phyloP scores from a whole-genome alignment of 2,113 vertebrate genomes.

The Saguinus midas region DNA sequence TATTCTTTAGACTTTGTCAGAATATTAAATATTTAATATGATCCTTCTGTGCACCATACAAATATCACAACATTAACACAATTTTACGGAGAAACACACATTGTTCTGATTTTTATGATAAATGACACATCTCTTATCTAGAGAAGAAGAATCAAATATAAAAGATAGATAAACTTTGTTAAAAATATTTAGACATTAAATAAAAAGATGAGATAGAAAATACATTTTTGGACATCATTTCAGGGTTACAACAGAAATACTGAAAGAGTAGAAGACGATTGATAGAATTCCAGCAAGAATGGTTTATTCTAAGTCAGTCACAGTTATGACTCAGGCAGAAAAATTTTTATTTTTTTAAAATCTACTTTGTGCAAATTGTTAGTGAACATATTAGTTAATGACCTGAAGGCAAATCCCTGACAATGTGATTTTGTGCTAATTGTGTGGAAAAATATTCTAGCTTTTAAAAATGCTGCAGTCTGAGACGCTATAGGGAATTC shows the following conservation, averaged over 20 bases:
- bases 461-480: slow-evolving; percentile 73
- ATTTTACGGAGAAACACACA: neutral
- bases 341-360: neutral
- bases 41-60: neutral
- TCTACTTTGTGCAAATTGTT: slow-evolving; percentile 57
- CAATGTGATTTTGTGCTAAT: slow-evolving; percentile 74
- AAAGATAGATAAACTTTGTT: neutral
- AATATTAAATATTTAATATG: neutral
- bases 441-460: slow-evolving; percentile 73
- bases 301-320: slow-evolving; percentile 46
- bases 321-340: slow-evolving; percentile 61
- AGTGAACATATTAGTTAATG: slow-evolving; percentile 73
- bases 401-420: slow-evolving; percentile 70
- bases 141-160: neutral
- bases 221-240: neutral
- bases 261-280: slow-evolving; percentile 9
- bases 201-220: slow-evolving; percentile 6
- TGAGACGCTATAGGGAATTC: slow-evolving; percentile 54
- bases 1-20: neutral
- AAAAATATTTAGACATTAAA: slow-evolving; percentile 5
- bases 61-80: neutral
- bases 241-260: slow-evolving; percentile 37
- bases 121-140: neutral
- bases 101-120: neutral
- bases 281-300: neutral